Evolutionary conservation across 2,888 invertebrate species (phyloP), one percentile per base, ranked within the genome.

Genomic region (Drosophila peninsularis): DNA sequence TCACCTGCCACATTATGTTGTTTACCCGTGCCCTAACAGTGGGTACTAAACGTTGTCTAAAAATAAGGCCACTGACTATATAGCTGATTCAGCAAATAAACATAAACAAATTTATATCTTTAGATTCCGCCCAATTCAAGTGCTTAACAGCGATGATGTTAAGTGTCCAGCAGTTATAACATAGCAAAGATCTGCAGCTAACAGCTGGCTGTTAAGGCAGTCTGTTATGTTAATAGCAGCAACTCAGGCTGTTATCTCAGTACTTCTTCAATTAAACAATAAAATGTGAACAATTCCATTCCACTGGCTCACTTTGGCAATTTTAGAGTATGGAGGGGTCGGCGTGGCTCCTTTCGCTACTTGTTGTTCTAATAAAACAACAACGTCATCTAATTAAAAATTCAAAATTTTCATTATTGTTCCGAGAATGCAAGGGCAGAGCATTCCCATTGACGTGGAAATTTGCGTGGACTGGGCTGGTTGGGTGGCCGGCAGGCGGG

Each of bases 351-450:
- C 27, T 39, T 57, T 45, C 6, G 10, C 9, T 7, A 5, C 37
- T 45, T 76, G 52, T 60, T 68, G 64, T 56, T n/a, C n/a, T 30
- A 17, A 66, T 55, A 64, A 86, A 75, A 78, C 55, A 69, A 73
- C 69, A 81, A 69, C 84, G 69, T 88, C 87, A 83, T 87, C 83
- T 84, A 83, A 83, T 83, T 88, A 84, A 84, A 75, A 84, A 88
- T 83, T 88, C 84, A 87, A 78, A 63, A 75, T 73, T 84, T 78
- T 67, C 82, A 85, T 82, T 74, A 85, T 71, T 88, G 74, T 66
- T 67, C 37, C 19, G 37, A 62, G 68, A 82, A 65, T 85, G 80
- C 82, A 88, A 68, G 82, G 57, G 65, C 62, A 39, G 41, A 55
- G 52, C 36, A 60, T 58, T 75, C 17, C 6, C 67, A 77, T 52